A percentile compares a stretch with the other conserved stretches of the same genome.
Evolutionary conservation across 2,797 vertebrate species (phyloP).

Genomic region (Thunnus albacares): DNA sequence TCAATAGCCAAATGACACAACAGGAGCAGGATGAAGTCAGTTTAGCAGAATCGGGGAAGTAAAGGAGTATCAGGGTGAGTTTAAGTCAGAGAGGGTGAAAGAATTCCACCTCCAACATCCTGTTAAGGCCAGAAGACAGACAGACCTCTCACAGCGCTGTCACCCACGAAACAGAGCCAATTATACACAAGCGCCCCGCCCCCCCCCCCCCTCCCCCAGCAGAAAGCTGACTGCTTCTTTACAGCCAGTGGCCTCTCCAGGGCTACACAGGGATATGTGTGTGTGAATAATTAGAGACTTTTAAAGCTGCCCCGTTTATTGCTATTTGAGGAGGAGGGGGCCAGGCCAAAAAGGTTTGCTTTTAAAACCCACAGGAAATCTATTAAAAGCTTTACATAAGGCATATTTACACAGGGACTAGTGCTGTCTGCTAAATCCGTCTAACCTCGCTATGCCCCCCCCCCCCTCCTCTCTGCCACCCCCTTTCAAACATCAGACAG

Average conservation of each 20-base stretch:
- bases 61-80: conserved; percentile 9
- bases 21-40: background rate
- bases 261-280: conserved; percentile 32
- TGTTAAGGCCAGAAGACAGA: conserved; percentile 32
- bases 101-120: conserved; percentile 19
- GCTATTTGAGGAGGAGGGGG: conserved; percentile 50
- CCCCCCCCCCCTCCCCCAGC: background rate
- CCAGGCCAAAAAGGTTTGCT: conserved; percentile 48
- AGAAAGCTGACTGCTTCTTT: conserved; percentile 31
- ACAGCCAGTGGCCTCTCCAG: conserved; percentile 40
- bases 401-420: conserved; percentile 69
- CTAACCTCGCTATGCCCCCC: conserved; percentile 39
- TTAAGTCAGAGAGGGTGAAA: conserved; percentile 10
- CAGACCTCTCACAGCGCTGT: conserved; percentile 36
- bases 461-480: background rate
- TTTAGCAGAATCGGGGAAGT: conserved; percentile 15
- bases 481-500: conserved; percentile 15
- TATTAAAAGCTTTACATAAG: conserved; percentile 78
- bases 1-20: conserved; percentile 8
- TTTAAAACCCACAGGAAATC: conserved; percentile 75
- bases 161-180: conserved; percentile 52
- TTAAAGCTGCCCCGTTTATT: conserved; percentile 57
- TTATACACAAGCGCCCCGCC: conserved; percentile 37
- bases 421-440: conserved; percentile 51
- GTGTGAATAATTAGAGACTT: conserved; percentile 66